phyloP scores from a whole-genome alignment of 2,888 invertebrate species.

The Ernsta delagoae region DNA sequence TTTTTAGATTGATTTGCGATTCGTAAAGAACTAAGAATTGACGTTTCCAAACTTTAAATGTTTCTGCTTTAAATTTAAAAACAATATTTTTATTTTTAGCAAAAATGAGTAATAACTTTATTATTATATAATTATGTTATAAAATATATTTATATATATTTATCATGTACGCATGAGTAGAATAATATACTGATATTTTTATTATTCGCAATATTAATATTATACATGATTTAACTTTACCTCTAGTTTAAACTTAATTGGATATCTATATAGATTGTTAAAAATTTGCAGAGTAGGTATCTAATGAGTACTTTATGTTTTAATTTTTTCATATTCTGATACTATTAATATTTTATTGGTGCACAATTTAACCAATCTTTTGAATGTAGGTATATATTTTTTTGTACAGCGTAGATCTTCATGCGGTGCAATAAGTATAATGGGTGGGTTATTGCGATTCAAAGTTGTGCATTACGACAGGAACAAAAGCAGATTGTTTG shows the following conservation, averaged over 20 bases:
- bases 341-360: constrained; percentile 5
- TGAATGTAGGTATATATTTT: constrained; percentile 25
- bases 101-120: neutral
- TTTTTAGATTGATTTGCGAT: no score
- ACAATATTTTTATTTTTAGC: neutral
- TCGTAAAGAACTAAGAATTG: no score
- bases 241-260: constrained; percentile 5
- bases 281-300: constrained; percentile 5
- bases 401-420: constrained; percentile 14
- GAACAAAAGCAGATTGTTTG: no score
- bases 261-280: constrained; percentile 7
- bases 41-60: no score
- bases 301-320: neutral
- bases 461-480: no score
- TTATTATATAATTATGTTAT: neutral
- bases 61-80: no score
- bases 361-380: constrained; percentile 26
- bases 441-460: no score
- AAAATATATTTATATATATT: no score
- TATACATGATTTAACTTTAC: neutral
- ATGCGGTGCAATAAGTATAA: neutral
- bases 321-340: neutral
- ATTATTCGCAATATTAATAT: neutral
- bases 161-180: neutral
- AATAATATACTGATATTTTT: neutral